Conservation (phyloP, 2,113 vertebrate genomes). For the Nesogale talazaci region DNA sequence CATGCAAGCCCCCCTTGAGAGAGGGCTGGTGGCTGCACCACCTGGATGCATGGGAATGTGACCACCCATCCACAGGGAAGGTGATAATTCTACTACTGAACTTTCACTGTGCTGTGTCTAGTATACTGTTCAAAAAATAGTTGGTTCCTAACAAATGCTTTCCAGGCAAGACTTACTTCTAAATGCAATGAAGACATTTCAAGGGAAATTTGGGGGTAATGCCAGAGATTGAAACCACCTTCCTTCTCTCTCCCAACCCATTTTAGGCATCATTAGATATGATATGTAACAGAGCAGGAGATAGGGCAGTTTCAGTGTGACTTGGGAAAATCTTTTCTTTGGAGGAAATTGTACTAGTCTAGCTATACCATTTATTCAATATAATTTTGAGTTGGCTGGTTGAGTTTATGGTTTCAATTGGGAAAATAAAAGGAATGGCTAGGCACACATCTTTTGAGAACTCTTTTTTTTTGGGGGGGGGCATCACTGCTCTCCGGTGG, state of each 20-base stretch:
- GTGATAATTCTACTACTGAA: background rate
- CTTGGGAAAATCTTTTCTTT: no score
- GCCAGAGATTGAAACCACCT: background rate
- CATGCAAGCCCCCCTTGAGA: background rate
- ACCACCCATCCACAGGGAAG: background rate
- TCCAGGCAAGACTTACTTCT: conserved; percentile 32
- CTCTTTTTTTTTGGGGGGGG: no score
- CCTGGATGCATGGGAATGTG: background rate
- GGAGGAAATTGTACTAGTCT: background rate
- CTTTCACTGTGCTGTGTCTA: background rate
- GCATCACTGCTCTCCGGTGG: no score
- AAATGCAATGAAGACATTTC: background rate
- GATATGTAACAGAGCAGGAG: background rate
- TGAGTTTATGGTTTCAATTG: background rate
- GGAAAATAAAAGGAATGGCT: background rate
- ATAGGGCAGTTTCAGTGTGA: background rate
- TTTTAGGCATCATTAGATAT: background rate
- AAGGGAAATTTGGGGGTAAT: conserved; percentile 37
- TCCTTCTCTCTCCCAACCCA: background rate
- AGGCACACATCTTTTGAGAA: background rate
- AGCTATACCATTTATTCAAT: background rate
- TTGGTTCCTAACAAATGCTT: background rate
- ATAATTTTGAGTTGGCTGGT: background rate
- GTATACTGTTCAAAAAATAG: background rate
- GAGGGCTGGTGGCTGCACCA: background rate